Evolutionary conservation across 92 coral and sea anemone species (phyloP), one percentile per base, ranked within the genome.

Genomic region (Palythoa caribaeorum): DNA sequence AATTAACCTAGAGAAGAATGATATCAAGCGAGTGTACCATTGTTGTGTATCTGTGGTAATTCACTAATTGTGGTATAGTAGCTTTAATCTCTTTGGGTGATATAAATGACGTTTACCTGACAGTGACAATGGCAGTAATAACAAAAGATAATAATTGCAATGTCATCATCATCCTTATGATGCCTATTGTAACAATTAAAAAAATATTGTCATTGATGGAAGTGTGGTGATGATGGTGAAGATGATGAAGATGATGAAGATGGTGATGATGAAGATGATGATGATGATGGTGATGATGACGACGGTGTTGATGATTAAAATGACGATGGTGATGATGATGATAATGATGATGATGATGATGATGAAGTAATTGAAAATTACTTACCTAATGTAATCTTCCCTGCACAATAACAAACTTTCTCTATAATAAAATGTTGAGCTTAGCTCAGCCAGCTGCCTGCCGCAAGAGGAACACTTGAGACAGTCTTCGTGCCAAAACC

Each of bases 401-500:
- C 89, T 95, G 65, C 98, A 95, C 9, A 95, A 89, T 2, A 91
- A 83, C 79, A 95, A 35, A 17, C 94, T 91, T 65, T 92, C 93
- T 88, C 89, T 93, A 89, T 87, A 81, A 88, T 95, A 95, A 77
- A 95, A 93, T 81, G 90, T 95, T 47, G 90, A 80, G 51, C 96
- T 73, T 16, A 95, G 52, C 47, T 91, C 96, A 5, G 88, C 89
- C 62, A 95, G 90, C 87, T 83, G 88, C 13, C 90, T 83, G 51
- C 75, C 77, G 76, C 98, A 95, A 85, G 91, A 95, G 10, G 96
- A 91, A 76, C 98, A 95, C 75, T 93, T 95, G 74, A 95, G 84
- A 62, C 98, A 95, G 44, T 93, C 96, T 40, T 95, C 98, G 53
- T 95, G 98, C 98, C 98, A 95, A 60, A 89, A 93, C 90, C 86